Evolutionary conservation across 1,140 invertebrate species (phyloP).

Genomic region (Oreohelix idahoensis): DNA sequence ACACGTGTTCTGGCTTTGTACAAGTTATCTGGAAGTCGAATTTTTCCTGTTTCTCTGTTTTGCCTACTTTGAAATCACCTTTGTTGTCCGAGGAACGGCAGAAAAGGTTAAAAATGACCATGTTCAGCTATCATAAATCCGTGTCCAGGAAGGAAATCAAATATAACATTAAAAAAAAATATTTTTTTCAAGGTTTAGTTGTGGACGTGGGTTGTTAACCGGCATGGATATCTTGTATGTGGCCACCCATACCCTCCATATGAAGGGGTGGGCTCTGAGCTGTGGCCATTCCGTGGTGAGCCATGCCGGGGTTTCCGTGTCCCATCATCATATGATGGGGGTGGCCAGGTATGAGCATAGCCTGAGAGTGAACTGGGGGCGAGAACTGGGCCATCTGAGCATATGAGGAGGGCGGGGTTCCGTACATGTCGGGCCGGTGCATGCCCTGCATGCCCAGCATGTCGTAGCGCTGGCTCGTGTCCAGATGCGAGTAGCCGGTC

Average conservation of each 20-base stretch:
- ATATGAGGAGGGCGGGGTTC: conserved; percentile 71
- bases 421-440: conserved; percentile 72
- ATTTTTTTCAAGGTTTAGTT: neutral
- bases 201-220: conserved; percentile 61
- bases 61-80: neutral
- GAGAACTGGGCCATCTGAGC: conserved; percentile 74
- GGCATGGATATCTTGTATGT: conserved; percentile 76
- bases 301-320: conserved; percentile 70
- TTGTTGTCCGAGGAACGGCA: neutral
- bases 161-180: neutral
- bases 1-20: neutral
- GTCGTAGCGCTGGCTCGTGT: conserved; percentile 65
- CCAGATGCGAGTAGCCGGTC: conserved; percentile 67
- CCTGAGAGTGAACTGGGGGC: conserved; percentile 75
- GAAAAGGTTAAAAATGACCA: neutral
- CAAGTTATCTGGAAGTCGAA: neutral
- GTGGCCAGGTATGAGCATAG: conserved; percentile 75
- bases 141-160: neutral
- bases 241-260: conserved; percentile 73
- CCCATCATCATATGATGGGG: conserved; percentile 76
- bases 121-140: neutral
- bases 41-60: too few species aligned
- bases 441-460: conserved; percentile 71
- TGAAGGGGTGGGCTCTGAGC: conserved; percentile 74
- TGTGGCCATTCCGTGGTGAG: conserved; percentile 69